Conservation (phyloP, 1,140 invertebrate genomes). For the Drosophila suzukii region DNA sequence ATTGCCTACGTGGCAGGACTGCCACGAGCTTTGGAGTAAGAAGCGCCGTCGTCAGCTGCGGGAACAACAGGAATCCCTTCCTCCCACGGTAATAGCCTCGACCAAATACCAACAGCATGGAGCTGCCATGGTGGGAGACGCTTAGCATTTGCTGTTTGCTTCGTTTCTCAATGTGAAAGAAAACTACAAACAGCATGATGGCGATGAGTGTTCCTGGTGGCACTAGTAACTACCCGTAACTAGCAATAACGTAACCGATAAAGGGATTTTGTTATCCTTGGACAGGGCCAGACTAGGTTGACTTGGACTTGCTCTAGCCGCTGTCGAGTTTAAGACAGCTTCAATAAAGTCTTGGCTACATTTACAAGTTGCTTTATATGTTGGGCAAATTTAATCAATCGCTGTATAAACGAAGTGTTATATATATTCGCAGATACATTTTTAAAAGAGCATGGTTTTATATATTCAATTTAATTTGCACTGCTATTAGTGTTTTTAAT, state of each 20-base stretch:
- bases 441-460: slow-evolving; percentile 40
- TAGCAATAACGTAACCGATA: slow-evolving; percentile 36
- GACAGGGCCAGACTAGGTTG: slow-evolving; percentile 51
- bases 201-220: slow-evolving; percentile 70
- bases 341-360: slow-evolving; percentile 59
- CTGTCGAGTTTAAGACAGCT: slow-evolving; percentile 59
- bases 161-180: slow-evolving; percentile 57
- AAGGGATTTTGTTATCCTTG: slow-evolving; percentile 40
- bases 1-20: slow-evolving; percentile 98
- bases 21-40: slow-evolving; percentile 99
- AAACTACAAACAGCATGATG: slow-evolving; percentile 46
- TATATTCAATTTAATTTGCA: slow-evolving; percentile 20
- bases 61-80: slow-evolving; percentile 86
- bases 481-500: slow-evolving; percentile 20
- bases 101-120: slow-evolving; percentile 86
- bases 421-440: slow-evolving; percentile 43
- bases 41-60: slow-evolving; percentile 92
- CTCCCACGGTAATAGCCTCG: slow-evolving; percentile 63
- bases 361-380: slow-evolving; percentile 57
- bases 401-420: slow-evolving; percentile 64
- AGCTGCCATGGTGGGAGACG: slow-evolving; percentile 70
- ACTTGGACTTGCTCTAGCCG: slow-evolving; percentile 57
- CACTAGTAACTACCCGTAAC: slow-evolving; percentile 55
- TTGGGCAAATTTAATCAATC: slow-evolving; percentile 57
- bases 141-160: slow-evolving; percentile 74